Evolutionary conservation across 1,140 invertebrate genomes (phyloP).

Genomic region (Drosophila pallidifrons): DNA sequence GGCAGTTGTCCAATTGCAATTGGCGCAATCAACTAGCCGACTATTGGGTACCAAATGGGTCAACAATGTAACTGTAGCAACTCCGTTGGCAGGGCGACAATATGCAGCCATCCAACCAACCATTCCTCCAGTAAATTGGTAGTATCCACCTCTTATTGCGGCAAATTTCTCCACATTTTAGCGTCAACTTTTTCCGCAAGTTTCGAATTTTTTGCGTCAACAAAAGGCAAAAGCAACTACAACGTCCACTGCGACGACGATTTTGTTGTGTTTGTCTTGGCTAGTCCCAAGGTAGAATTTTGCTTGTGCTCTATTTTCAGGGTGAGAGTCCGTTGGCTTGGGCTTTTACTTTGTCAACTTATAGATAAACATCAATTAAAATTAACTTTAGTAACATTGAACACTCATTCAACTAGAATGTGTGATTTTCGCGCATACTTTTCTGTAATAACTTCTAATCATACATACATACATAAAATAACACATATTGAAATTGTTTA

Average conservation of each 20-base stretch:
- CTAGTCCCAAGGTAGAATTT: slow-evolving; percentile 62
- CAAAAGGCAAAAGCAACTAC: slow-evolving; percentile 75
- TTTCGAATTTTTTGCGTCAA: slow-evolving; percentile 76
- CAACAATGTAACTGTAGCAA: slow-evolving; percentile 59
- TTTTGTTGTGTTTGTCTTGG: slow-evolving; percentile 76
- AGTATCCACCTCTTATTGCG: slow-evolving; percentile 66
- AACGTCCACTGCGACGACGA: slow-evolving; percentile 37
- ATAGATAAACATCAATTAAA: too few relatives aligned
- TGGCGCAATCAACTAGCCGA: slow-evolving; percentile 77
- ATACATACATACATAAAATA: too few relatives aligned
- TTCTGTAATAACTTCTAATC: too few relatives aligned
- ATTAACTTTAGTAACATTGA: too few relatives aligned
- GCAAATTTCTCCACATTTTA: slow-evolving; percentile 81
- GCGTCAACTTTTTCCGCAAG: slow-evolving; percentile 80
- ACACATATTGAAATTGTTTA: too few relatives aligned
- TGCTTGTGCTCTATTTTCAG: slow-evolving; percentile 6
- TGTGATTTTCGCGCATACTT: too few relatives aligned
- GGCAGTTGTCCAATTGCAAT: slow-evolving; percentile 81
- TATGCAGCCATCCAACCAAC: slow-evolving; percentile 16
- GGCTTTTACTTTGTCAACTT: too few relatives aligned
- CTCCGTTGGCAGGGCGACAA: slow-evolving; percentile 26
- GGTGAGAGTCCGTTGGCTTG: slow-evolving; percentile 21
- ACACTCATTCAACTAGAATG: too few relatives aligned
- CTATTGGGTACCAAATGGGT: slow-evolving; percentile 68
- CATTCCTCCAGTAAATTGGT: slow-evolving; percentile 23